These are phyloP conservation scores for Leptatherina wallacei DNA, from an alignment of 2,797 vertebrate genomes.

Conservation along the genomic window DNA sequence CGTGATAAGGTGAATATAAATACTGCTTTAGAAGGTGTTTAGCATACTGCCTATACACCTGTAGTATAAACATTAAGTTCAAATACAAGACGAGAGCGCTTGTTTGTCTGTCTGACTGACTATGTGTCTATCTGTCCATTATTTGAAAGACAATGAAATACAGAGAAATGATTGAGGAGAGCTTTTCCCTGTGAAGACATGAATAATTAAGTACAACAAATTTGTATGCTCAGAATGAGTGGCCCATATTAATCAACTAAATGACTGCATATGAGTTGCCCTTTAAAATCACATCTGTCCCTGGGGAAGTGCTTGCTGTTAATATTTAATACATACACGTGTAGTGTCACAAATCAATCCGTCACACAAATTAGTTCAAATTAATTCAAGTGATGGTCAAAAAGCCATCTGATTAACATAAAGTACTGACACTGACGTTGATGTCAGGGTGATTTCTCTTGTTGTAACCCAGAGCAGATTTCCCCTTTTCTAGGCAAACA, in stretches of 20 bases:
- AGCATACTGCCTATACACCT: too few relatives aligned
- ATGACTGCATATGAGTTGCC: constrained; percentile 76
- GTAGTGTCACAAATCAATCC: constrained; percentile 81
- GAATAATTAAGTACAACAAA: constrained; percentile 74
- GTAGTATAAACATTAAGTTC: too few relatives aligned
- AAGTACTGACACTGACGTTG: constrained; percentile 64
- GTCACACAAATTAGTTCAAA: constrained; percentile 80
- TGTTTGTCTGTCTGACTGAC: too few relatives aligned
- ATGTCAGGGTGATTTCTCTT: constrained; percentile 25
- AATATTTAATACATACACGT: constrained; percentile 84
- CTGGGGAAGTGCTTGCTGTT: constrained; percentile 75
- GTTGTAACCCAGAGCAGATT: constrained; percentile 11
- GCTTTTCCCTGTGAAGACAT: constrained; percentile 48
- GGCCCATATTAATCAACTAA: constrained; percentile 81
- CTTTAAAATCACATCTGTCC: constrained; percentile 82
- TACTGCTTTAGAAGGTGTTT: too few relatives aligned
- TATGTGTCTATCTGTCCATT: neutral
- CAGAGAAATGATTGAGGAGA: constrained; percentile 26
- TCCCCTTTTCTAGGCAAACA: constrained; percentile 8
- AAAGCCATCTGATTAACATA: constrained; percentile 69
- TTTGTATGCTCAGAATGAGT: constrained; percentile 64
- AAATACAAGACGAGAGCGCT: too few relatives aligned
- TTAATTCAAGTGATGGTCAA: constrained; percentile 81
- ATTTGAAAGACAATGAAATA: constrained; percentile 15
- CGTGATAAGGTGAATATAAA: too few relatives aligned